Conservation (phyloP, 2,797 vertebrate species). For the Mormyrops boulengeri region DNA sequence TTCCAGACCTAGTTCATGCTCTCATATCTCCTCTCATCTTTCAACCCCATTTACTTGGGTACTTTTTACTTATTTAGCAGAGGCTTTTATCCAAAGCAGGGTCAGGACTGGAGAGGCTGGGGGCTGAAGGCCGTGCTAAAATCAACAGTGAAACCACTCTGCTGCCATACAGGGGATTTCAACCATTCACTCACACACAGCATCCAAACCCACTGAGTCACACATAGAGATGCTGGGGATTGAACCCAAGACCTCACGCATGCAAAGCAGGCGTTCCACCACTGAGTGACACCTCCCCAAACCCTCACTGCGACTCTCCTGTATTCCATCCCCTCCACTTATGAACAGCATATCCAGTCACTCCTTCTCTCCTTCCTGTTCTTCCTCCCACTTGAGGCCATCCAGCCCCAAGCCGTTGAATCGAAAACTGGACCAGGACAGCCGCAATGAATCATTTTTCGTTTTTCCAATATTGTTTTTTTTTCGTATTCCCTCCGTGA, state of each 20-base stretch:
- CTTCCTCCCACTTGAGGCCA: neutral
- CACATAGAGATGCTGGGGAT: neutral
- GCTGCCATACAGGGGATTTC: neutral
- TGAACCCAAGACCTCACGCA: neutral
- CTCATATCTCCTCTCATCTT: neutral
- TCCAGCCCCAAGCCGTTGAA: neutral
- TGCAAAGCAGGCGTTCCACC: neutral
- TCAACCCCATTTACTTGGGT: neutral
- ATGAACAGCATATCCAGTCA: neutral
- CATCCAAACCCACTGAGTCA: neutral
- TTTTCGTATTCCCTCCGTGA: neutral
- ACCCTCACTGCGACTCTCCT: neutral
- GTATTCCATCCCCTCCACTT: neutral
- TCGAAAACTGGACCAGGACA: neutral
- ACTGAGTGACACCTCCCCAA: neutral
- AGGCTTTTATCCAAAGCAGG: neutral
- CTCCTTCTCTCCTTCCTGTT: neutral
- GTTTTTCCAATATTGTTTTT: neutral
- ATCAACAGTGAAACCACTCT: neutral
- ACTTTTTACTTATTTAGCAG: neutral
- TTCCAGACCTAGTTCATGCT: neutral
- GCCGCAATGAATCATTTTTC: neutral
- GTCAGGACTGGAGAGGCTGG: neutral
- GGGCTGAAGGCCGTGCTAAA: neutral
- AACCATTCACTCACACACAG: neutral